phyloP scores from a whole-genome alignment of 2,797 vertebrate genomes.

The Oreonectes daqikongensis region DNA sequence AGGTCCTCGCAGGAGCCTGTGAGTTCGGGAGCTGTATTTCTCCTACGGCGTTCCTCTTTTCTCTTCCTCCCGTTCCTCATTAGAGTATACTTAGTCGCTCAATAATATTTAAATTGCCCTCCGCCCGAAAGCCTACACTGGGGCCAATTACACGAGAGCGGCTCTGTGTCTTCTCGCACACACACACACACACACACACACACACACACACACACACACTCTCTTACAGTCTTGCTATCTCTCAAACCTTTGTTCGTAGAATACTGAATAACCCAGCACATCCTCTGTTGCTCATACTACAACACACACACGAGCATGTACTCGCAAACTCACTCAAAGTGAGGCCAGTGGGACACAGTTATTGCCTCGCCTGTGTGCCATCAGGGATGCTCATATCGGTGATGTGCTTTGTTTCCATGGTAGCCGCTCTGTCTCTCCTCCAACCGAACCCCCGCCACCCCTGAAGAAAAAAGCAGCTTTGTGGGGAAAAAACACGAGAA shows the following conservation, averaged over 20 bases:
- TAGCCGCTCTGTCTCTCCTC: constrained; percentile 69
- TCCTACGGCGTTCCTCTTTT: constrained; percentile 9
- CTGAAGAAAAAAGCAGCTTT: constrained; percentile 19
- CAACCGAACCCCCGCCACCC: constrained; percentile 28
- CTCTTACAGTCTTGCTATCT: constrained; percentile 59
- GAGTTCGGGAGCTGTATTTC: background rate
- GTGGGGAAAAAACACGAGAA: constrained; percentile 56
- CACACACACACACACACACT: constrained; percentile 58
- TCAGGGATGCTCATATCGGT: constrained; percentile 73
- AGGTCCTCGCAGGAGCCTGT: background rate
- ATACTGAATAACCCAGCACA: constrained; percentile 47
- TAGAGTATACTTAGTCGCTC: constrained; percentile 37
- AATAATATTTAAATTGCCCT: constrained; percentile 51
- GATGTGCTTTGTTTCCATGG: constrained; percentile 82
- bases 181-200: constrained; percentile 60
- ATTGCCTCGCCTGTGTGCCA: constrained; percentile 74
- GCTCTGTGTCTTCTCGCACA: constrained; percentile 38
- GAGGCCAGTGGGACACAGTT: constrained; percentile 69
- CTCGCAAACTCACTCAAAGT: constrained; percentile 51
- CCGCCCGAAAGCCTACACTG: constrained; percentile 33
- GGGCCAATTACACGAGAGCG: constrained; percentile 29
- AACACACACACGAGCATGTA: constrained; percentile 52
- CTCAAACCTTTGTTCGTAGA: constrained; percentile 48
- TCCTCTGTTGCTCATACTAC: constrained; percentile 44
- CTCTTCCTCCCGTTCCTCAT: constrained; percentile 26